Evolutionary conservation across 2,797 vertebrate species (phyloP).

Genomic region (Fratercula arctica): DNA sequence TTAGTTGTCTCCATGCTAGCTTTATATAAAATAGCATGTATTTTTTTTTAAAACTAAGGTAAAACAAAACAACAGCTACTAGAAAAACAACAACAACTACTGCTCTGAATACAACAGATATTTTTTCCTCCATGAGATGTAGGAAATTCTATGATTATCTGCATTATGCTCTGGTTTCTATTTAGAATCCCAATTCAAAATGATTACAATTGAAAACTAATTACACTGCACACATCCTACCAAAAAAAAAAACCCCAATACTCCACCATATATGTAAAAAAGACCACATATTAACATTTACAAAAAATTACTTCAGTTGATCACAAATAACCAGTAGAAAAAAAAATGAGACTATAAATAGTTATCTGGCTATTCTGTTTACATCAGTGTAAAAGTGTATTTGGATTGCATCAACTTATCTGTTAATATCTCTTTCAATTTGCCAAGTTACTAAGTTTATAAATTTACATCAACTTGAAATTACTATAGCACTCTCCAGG

Average conservation of each 20-base stretch:
- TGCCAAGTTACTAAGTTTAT: background rate
- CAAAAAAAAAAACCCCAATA: background rate
- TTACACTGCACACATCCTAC: background rate
- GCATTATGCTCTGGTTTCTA: background rate
- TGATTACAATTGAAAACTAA: background rate
- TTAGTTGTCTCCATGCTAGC: background rate
- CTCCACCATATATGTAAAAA: background rate
- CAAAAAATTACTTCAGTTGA: background rate
- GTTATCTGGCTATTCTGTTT: background rate
- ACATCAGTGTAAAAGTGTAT: background rate
- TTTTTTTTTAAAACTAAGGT: background rate
- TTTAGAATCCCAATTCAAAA: background rate
- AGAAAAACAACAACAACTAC: background rate
- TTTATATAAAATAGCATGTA: background rate
- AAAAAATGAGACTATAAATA: background rate
- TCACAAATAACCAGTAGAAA: background rate
- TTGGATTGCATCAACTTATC: background rate
- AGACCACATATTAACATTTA: background rate
- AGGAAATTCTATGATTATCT: background rate
- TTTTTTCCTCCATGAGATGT: background rate
- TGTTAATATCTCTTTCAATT: background rate
- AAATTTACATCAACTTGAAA: background rate
- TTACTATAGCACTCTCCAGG: background rate
- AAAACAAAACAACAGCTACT: background rate
- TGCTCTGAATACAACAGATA: background rate